Evolutionary conservation across 2,113 vertebrate genomes (phyloP).

Genomic region (Solea senegalensis): DNA sequence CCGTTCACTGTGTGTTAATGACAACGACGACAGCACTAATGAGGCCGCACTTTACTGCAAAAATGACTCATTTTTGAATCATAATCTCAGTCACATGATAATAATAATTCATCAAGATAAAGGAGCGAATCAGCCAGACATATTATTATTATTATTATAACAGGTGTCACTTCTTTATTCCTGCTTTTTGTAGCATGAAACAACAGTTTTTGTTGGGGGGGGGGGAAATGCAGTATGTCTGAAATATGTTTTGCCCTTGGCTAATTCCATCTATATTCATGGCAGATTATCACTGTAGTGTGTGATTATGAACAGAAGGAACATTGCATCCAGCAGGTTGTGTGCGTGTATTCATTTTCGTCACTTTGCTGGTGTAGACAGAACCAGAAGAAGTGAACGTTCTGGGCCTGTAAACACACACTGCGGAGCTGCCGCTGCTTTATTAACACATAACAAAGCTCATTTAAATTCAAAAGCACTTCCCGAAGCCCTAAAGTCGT

Average conservation of each 20-base stretch:
- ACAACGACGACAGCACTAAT: slow-evolving; percentile 17
- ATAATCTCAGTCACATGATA: no score
- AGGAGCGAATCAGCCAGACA: background rate
- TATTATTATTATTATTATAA: background rate
- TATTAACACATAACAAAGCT: background rate
- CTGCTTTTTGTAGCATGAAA: background rate
- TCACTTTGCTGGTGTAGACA: background rate
- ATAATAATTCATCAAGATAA: no score
- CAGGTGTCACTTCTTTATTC: background rate
- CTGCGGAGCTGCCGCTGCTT: background rate
- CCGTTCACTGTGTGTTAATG: background rate
- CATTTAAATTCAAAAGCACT: background rate
- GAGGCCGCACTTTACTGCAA: slow-evolving; percentile 42
- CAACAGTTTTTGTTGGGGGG: background rate
- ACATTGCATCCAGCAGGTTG: background rate
- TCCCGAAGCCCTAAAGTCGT: background rate
- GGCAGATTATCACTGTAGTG: slow-evolving; percentile 4
- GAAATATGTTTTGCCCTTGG: background rate
- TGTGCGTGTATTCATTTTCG: background rate
- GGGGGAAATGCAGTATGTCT: background rate
- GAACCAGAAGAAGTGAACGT: background rate
- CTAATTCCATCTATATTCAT: slow-evolving; percentile 10
- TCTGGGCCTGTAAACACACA: background rate
- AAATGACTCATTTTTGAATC: background rate
- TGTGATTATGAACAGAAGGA: slow-evolving; percentile 4